Evolutionary conservation across 2,888 invertebrate genomes (phyloP), one percentile per base, ranked within the genome.

Genomic region (Clivina fossor): DNA sequence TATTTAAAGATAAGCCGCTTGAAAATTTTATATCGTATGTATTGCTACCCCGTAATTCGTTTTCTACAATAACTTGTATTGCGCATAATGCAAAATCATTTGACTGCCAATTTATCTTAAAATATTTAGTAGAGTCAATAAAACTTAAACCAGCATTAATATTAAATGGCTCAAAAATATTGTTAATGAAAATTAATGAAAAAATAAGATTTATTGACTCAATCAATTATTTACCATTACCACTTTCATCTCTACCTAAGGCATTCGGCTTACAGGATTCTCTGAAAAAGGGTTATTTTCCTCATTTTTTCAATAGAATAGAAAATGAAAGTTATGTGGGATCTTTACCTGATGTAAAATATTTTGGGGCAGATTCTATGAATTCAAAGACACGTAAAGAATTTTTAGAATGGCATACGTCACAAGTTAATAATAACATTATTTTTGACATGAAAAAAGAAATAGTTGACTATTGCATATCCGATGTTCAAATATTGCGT

Each of bases 371-470:
- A 8, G 46, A 57, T 40, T 32, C 20, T 3, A 57, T 57, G 57
- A 15, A 20, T 19, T 24, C 33, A 13, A 11, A 30, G 15, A 18
- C 20, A 8, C 38, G 58, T n/a, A 18, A 41, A n/a, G 8, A 37
- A 4, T 58, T 54, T 55, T 15, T 55, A 9, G 28, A 54, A 18
- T 58, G 55, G 55, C 22, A 58, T 28, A 22, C 16, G 1, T 13
- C 8, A 8, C 19, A 55, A 20, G 11, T 38, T 7, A 2, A 18
- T 18, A 47, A 57, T n/a, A 35, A 59, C 18, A 49, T 56, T 26
- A 49, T 60, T 1, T 68, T 68, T 54, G 53, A 66, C 56, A 62
- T 69, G 47, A 18, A 62, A 47, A 49, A 61, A 15, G 68, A 69
- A 43, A 15, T 70, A 0, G 37, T 64, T 0, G 58, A 58, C 1